A percentile compares a stretch with the other conserved stretches of the same genome.
Conservation (phyloP, 2,797 vertebrate genomes). For the Fistularia tabacaria region DNA sequence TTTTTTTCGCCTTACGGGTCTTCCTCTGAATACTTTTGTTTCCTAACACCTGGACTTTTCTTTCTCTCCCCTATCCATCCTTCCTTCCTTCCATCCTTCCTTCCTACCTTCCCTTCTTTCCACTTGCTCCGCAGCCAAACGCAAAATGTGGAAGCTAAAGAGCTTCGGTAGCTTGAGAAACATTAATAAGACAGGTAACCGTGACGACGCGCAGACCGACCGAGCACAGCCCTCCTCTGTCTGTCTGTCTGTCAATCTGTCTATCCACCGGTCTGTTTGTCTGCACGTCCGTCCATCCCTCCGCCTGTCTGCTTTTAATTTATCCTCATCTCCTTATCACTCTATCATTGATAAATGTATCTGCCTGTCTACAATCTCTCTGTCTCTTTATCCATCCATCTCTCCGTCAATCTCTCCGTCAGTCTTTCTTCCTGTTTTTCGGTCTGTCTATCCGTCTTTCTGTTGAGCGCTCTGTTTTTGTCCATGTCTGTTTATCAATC, state of each 20-base stretch:
- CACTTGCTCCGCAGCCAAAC: slow-evolving; percentile 87
- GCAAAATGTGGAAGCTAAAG: slow-evolving; percentile 99
- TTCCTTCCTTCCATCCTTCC: slow-evolving; percentile 51
- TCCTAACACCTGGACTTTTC: slow-evolving; percentile 32
- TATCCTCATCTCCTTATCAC: not conserved
- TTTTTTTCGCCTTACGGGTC: not conserved
- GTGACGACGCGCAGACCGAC: slow-evolving; percentile 38
- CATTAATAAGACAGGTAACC: slow-evolving; percentile 99
- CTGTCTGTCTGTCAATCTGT: slow-evolving; percentile 27
- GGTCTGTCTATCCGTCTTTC: too few species aligned
- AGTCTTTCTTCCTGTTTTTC: too few species aligned
- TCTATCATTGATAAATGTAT: too few species aligned
- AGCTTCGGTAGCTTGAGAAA: slow-evolving; percentile 99
- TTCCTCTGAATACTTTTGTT: slow-evolving; percentile 16
- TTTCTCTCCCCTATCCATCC: slow-evolving; percentile 46
- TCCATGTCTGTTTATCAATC: too few species aligned
- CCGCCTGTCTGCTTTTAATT: slow-evolving; percentile 9
- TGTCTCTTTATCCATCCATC: too few species aligned
- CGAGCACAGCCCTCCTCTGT: slow-evolving; percentile 3
- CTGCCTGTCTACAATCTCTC: too few species aligned
- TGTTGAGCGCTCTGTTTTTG: too few species aligned
- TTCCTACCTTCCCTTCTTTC: slow-evolving; percentile 61
- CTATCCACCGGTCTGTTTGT: too few species aligned
- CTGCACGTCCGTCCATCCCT: not conserved
- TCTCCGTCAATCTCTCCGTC: too few species aligned